These are phyloP conservation scores for Mastomys coucha DNA, from an alignment of 2,113 vertebrate genomes.

Conservation along the genomic window DNA sequence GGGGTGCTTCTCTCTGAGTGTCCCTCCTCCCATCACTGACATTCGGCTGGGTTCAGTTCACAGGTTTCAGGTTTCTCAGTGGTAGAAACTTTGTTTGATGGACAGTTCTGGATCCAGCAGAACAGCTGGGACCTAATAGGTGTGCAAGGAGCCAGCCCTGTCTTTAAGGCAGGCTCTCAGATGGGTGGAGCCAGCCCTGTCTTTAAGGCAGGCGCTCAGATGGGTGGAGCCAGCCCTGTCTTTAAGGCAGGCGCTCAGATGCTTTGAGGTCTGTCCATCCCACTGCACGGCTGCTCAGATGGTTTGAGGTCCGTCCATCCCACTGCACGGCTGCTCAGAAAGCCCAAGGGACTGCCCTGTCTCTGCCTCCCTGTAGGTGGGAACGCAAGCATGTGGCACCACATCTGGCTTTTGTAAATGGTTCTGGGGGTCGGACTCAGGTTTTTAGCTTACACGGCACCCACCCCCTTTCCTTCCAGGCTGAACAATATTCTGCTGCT, in stretches of 20 bases:
- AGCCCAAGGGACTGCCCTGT: not conserved
- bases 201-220: not conserved
- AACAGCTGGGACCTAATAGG: accelerated
- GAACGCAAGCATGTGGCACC: not conserved
- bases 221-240: not conserved
- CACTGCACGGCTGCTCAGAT: too few relatives aligned
- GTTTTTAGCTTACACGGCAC: not conserved
- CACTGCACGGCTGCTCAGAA: not conserved
- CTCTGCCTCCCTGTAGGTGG: not conserved
- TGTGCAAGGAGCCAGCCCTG: not conserved
- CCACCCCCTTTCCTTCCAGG: not conserved
- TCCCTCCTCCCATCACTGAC: accelerated
- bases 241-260: not conserved
- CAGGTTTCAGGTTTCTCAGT: not conserved
- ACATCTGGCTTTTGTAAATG: not conserved
- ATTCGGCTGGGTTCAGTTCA: not conserved
- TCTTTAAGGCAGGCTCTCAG: not conserved
- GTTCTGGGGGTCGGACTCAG: not conserved
- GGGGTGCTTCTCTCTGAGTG: accelerated
- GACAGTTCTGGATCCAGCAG: not conserved
- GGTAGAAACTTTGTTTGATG: not conserved
- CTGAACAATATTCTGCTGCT: accelerated
- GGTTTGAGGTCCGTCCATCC: not conserved
- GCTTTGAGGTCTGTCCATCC: too few relatives aligned
- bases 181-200: not conserved